These are phyloP conservation scores for Hemichromis elongatus DNA, from an alignment of 2,113 vertebrate genomes.

Conservation along the genomic window DNA sequence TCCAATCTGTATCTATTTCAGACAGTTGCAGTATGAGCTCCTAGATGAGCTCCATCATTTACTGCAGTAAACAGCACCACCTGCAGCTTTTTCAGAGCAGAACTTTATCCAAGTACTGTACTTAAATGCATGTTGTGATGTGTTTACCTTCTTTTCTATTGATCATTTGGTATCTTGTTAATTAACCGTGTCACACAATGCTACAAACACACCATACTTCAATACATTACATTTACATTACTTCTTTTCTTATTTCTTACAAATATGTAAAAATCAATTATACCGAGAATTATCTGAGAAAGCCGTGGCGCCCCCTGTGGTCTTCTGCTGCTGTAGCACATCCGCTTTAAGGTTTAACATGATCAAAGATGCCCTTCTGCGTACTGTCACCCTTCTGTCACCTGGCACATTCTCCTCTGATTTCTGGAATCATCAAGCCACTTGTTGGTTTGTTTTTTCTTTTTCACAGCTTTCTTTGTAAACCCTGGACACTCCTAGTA, in stretches of 20 bases:
- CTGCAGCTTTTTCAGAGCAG: neutral
- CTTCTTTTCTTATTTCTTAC: neutral
- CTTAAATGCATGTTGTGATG: neutral
- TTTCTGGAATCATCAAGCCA: neutral
- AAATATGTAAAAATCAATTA: neutral
- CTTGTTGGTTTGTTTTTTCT: rapidly evolving
- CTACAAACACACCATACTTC: neutral
- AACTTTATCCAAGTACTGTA: neutral
- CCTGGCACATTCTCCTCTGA: neutral
- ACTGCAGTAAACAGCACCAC: neutral
- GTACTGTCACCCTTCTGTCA: neutral
- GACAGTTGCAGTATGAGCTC: neutral
- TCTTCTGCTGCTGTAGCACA: neutral
- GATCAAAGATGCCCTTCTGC: neutral
- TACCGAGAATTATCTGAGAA: neutral
- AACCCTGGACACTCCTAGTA: neutral
- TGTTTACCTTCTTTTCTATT: neutral
- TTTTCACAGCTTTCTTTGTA: neutral
- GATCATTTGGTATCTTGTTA: neutral
- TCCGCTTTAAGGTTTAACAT: neutral
- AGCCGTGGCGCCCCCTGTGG: neutral
- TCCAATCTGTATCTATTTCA: neutral
- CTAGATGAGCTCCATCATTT: neutral
- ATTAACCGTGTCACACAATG: neutral
- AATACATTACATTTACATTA: neutral